phyloP scores from a whole-genome alignment of 1,140 invertebrate species.

The Adoxophyes honmai region DNA sequence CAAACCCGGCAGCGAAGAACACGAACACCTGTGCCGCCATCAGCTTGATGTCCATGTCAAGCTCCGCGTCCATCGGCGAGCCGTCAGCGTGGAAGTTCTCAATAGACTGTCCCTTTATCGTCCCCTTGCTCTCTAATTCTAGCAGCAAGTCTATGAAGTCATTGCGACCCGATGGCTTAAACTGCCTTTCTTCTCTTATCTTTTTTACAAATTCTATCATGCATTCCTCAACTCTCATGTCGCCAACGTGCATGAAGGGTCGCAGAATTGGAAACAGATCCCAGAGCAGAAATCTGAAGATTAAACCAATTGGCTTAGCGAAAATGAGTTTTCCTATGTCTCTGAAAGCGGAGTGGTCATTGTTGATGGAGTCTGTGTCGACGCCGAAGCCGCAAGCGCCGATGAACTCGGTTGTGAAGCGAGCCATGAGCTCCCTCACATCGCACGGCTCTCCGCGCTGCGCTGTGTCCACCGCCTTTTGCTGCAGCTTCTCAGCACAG shows the following conservation, averaged over 20 bases:
- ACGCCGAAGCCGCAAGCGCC: conserved; percentile 75
- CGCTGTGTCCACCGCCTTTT: conserved; percentile 35
- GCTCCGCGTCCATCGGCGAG: conserved; percentile 28
- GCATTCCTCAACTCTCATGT: conserved; percentile 52
- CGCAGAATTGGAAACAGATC: conserved; percentile 28
- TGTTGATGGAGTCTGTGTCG: conserved; percentile 66
- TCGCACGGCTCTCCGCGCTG: conserved; percentile 28
- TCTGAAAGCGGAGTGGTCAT: conserved; percentile 71
- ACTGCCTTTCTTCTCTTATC: conserved; percentile 65
- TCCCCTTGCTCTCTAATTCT: conserved; percentile 60
- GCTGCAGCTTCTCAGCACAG: conserved; percentile 60
- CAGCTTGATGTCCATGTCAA: conserved; percentile 38
- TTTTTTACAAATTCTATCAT: conserved; percentile 23
- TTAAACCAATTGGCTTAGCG: neutral
- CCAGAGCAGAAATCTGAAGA: conserved; percentile 16
- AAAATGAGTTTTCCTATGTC: conserved; percentile 50
- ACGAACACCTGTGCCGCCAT: conserved; percentile 74
- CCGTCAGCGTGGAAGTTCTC: conserved; percentile 53
- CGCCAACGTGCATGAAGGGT: conserved; percentile 14
- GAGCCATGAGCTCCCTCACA: conserved; percentile 45
- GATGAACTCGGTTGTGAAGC: conserved; percentile 71
- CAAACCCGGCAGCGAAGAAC: conserved; percentile 77
- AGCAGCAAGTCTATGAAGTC: conserved; percentile 78
- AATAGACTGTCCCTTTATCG: conserved; percentile 38
- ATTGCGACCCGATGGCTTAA: conserved; percentile 53